A percentile compares a stretch with the other conserved stretches of the same genome.
These are phyloP conservation scores for Amblyraja radiata DNA, from an alignment of 2,797 vertebrate species.

Conservation along the genomic window DNA sequence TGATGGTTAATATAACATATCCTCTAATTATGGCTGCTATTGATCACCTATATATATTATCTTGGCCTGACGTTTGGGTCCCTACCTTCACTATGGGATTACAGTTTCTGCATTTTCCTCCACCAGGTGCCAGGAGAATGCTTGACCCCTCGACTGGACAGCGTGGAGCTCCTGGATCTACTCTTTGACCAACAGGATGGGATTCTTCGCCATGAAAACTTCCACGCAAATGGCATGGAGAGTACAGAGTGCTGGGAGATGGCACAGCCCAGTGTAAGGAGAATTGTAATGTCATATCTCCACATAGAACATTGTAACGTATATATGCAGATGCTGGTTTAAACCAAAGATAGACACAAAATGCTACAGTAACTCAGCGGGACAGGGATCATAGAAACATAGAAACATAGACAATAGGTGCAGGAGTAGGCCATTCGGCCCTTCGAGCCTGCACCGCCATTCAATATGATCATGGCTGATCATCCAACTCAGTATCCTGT, in stretches of 20 bases:
- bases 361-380: too few relatives aligned
- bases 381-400: too few relatives aligned
- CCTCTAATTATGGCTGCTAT: too few relatives aligned
- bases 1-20: too few relatives aligned
- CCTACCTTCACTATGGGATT: neutral
- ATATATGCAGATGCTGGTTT: too few relatives aligned
- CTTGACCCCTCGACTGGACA: slow-evolving; percentile 47
- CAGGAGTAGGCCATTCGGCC: too few relatives aligned
- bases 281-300: neutral
- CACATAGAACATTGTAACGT: neutral
- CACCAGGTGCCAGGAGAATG: slow-evolving; percentile 45
- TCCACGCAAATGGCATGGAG: slow-evolving; percentile 46
- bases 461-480: too few relatives aligned
- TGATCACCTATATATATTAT: neutral
- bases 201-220: slow-evolving; percentile 66
- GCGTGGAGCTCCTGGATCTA: slow-evolving; percentile 79
- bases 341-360: too few relatives aligned
- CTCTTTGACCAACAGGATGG: slow-evolving; percentile 83
- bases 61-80: neutral
- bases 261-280: slow-evolving; percentile 59
- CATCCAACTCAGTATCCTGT: too few relatives aligned
- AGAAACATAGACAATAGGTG: too few relatives aligned
- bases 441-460: too few relatives aligned
- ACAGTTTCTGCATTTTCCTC: neutral
- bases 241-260: slow-evolving; percentile 55